Evolutionary conservation across 2,797 vertebrate species (phyloP).

Genomic region (Coluber constrictor): DNA sequence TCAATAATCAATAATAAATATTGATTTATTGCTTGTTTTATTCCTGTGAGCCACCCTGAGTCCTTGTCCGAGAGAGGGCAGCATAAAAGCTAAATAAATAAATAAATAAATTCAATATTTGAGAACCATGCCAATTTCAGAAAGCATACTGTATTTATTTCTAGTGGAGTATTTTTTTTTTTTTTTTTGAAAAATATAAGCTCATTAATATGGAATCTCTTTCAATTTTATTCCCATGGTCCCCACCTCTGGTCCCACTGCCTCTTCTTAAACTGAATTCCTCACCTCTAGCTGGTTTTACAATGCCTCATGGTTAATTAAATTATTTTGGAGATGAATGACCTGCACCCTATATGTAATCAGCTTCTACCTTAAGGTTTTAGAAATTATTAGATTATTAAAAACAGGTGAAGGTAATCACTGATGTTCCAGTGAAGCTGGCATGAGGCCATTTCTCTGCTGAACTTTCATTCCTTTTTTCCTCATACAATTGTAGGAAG

Average conservation of each 20-base stretch:
- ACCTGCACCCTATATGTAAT: not conserved
- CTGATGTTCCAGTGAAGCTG: not conserved
- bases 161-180: not conserved
- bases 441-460: not conserved
- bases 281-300: not conserved
- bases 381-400: not conserved
- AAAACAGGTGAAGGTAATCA: not conserved
- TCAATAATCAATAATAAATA: too few species aligned
- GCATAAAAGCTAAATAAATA: too few species aligned
- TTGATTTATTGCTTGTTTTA: too few species aligned
- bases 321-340: not conserved
- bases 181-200: not conserved
- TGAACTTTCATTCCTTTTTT: not conserved
- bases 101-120: not conserved
- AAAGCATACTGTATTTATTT: not conserved
- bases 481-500: not conserved
- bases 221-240: not conserved
- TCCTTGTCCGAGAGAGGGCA: too few species aligned
- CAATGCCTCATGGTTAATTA: not conserved
- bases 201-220: not conserved
- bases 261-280: not conserved
- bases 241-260: not conserved
- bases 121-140: not conserved
- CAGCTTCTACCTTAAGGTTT: not conserved
- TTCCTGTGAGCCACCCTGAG: too few species aligned